A percentile compares a stretch with the other conserved stretches of the same genome.
Evolutionary conservation across 2,888 invertebrate species (phyloP).

Genomic region (Lasioglossum malachurum): DNA sequence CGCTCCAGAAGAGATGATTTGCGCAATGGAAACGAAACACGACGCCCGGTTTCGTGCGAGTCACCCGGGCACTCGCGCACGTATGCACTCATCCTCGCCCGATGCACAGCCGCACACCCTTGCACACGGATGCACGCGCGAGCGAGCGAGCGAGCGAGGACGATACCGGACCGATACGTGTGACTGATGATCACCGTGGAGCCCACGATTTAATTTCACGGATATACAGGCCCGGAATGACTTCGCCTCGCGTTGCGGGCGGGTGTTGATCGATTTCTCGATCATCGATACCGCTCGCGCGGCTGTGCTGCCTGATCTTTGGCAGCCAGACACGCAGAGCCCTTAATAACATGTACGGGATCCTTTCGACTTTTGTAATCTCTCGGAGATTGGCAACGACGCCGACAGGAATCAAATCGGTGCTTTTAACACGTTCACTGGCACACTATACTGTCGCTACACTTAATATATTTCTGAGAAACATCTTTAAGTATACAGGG

Average conservation of each 20-base stretch:
- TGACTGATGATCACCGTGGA: constrained; percentile 74
- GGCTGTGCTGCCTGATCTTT: constrained; percentile 31
- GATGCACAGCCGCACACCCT: neutral
- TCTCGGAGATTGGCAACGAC: neutral
- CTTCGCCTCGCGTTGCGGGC: constrained; percentile 55
- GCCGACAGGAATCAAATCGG: neutral
- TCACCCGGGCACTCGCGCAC: constrained; percentile 44
- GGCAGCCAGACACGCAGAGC: neutral
- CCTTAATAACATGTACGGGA: neutral
- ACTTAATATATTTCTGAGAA: too few relatives aligned
- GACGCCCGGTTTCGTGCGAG: constrained; percentile 66
- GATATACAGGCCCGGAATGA: constrained; percentile 65
- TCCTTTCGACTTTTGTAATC: neutral
- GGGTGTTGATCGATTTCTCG: constrained; percentile 59
- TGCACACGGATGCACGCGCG: neutral
- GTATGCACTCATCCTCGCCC: neutral
- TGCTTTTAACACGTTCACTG: neutral
- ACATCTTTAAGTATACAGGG: too few relatives aligned
- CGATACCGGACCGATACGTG: constrained; percentile 49
- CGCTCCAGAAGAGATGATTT: constrained; percentile 74
- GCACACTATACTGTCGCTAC: too few relatives aligned
- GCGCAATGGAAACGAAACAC: constrained; percentile 76
- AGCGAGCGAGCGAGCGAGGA: neutral
- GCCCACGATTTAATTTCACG: constrained; percentile 77
- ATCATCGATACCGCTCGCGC: constrained; percentile 48